These are phyloP conservation scores for Heterohyrax brucei DNA, from an alignment of 2,797 vertebrate genomes.

Conservation along the genomic window DNA sequence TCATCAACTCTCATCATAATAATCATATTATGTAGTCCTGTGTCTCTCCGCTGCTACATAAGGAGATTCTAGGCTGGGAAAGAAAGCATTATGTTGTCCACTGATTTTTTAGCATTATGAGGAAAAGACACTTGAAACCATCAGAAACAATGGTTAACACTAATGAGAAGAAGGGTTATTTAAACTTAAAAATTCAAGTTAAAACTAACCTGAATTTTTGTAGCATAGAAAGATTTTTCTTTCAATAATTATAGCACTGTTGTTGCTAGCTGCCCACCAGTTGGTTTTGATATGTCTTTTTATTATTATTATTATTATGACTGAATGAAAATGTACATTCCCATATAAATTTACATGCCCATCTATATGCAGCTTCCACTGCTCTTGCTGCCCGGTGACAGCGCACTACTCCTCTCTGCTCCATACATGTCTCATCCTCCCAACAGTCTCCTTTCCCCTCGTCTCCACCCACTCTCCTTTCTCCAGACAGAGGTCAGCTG, in stretches of 20 bases:
- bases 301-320: too few relatives aligned
- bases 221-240: not conserved
- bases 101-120: not conserved
- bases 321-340: too few relatives aligned
- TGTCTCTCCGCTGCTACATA: not conserved
- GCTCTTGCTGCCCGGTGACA: too few relatives aligned
- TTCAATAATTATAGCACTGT: not conserved
- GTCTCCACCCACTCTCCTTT: too few relatives aligned
- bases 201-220: constrained; percentile 37
- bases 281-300: too few relatives aligned
- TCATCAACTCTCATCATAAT: not conserved
- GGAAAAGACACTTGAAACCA: not conserved
- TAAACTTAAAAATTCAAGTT: constrained; percentile 31
- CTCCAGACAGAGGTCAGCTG: too few relatives aligned
- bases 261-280: too few relatives aligned
- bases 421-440: too few relatives aligned
- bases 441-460: too few relatives aligned
- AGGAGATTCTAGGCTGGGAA: not conserved
- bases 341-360: too few relatives aligned
- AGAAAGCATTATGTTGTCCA: not conserved
- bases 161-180: not conserved
- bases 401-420: too few relatives aligned
- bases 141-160: not conserved
- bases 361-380: too few relatives aligned
- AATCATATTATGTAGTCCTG: not conserved